Evolutionary conservation across 2,797 vertebrate species (phyloP).

Genomic region (Cheirogaleus major): DNA sequence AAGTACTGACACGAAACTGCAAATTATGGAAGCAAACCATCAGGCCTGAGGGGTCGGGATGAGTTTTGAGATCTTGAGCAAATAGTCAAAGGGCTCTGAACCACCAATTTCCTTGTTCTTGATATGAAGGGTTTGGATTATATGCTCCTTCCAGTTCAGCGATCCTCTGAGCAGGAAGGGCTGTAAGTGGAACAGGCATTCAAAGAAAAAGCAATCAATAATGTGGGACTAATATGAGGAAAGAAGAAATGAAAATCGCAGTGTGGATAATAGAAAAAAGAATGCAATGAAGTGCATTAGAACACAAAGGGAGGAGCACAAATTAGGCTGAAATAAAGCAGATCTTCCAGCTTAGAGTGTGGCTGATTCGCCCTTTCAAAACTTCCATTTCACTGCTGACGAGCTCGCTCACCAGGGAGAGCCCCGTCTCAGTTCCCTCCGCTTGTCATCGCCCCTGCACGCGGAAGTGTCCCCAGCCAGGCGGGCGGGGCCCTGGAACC

Average conservation of each 20-base stretch:
- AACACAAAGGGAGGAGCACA: neutral
- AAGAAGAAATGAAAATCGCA: neutral
- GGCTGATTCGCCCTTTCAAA: accelerated
- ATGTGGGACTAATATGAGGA: neutral
- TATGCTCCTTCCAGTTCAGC: neutral
- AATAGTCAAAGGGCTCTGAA: too few relatives aligned
- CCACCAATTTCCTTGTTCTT: neutral
- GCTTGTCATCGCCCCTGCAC: neutral
- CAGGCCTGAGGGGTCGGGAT: neutral
- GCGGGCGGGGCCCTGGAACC: neutral
- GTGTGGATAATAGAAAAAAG: neutral
- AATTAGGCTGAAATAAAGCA: neutral
- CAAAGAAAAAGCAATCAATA: neutral
- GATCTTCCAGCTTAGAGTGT: neutral
- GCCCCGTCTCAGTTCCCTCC: neutral
- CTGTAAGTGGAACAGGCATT: neutral
- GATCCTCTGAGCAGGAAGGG: neutral
- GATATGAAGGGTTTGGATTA: neutral
- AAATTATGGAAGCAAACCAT: neutral
- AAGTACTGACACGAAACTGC: neutral
- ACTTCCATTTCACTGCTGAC: neutral
- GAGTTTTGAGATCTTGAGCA: neutral
- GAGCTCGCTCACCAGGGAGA: neutral
- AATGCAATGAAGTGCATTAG: neutral
- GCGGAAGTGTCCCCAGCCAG: neutral